Percentiles rank a stretch among this genome's conserved stretches.
Conservation (phyloP, 2,113 vertebrate species). For the Chionodraco myersi region DNA sequence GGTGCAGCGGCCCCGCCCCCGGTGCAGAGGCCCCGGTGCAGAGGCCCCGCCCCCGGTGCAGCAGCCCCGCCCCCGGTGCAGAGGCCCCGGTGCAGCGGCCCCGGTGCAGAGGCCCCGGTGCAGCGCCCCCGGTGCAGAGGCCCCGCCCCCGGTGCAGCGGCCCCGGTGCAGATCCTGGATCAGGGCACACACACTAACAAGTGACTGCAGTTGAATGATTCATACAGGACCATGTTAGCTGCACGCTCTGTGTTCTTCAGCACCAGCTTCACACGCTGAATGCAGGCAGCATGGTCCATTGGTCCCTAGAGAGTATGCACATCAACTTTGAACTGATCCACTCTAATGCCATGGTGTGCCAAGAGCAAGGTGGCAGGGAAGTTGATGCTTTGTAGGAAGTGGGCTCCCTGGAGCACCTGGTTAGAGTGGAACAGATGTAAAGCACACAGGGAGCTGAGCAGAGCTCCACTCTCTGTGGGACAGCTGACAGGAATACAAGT, state of each 20-base stretch:
- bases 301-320: background rate
- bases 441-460: background rate
- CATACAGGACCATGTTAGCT: background rate
- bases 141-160: too few species aligned
- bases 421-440: background rate
- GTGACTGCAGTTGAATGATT: background rate
- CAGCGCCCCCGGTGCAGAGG: too few species aligned
- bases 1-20: too few species aligned
- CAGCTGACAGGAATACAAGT: slow-evolving; percentile 3
- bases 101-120: too few species aligned
- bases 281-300: background rate
- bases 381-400: background rate
- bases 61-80: too few species aligned
- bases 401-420: too few species aligned
- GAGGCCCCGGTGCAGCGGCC: too few species aligned
- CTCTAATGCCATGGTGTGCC: background rate
- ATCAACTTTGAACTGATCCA: background rate
- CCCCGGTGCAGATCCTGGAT: background rate
- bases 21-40: too few species aligned
- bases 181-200: background rate
- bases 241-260: background rate
- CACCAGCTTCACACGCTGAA: background rate
- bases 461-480: background rate
- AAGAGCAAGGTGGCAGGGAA: background rate
- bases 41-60: too few species aligned